Conservation (phyloP, 2,888 invertebrate genomes). For the Incurvaria masculella region DNA sequence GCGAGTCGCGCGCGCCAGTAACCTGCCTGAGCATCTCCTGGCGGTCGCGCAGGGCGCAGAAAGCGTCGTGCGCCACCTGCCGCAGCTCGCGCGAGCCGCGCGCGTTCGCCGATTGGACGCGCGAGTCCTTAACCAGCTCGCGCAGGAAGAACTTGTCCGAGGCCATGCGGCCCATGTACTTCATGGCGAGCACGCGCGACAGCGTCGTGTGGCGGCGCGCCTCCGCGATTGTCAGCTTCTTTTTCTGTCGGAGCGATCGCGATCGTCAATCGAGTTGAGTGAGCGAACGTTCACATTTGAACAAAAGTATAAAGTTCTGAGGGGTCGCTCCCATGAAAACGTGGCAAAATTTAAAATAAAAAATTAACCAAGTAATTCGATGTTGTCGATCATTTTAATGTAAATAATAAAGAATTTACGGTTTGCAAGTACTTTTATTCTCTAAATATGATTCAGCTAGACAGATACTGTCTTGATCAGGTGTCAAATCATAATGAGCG, state of each 20-base stretch:
- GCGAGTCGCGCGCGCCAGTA: no score
- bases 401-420: no score
- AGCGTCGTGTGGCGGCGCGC: conserved; percentile 36
- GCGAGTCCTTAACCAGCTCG: conserved; percentile 30
- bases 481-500: no score
- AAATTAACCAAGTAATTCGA: no score
- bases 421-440: no score
- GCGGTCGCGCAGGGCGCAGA: conserved; percentile 35
- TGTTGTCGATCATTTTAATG: no score
- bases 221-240: conserved; percentile 43
- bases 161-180: conserved; percentile 49
- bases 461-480: no score
- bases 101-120: conserved; percentile 39
- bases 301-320: no score
- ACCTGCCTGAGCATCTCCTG: conserved; percentile 41
- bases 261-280: conserved; percentile 35
- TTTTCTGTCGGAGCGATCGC: conserved; percentile 29
- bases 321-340: no score
- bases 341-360: no score
- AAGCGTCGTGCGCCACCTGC: conserved; percentile 30
- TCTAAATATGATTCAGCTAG: no score
- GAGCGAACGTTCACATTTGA: no score
- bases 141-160: conserved; percentile 47
- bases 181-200: conserved; percentile 44
- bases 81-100: conserved; percentile 30